Base-by-base conservation (phyloP, 2,113 vertebrate species). In the Notechis scutatus region DNA sequence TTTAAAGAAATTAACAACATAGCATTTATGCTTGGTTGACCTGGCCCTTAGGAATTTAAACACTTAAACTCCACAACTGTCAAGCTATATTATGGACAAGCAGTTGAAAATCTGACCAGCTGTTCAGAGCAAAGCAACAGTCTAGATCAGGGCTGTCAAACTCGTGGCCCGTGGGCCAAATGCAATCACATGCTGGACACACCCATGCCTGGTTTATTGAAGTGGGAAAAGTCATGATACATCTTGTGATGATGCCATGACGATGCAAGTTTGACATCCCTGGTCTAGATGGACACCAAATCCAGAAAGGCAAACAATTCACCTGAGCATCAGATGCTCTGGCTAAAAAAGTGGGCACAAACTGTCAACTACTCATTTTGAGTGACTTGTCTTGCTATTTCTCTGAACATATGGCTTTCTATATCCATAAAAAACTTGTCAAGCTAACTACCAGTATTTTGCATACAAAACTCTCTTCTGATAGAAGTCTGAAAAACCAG, bases 11-110 rank as follows among this genome's bases (percentile, higher is more conserved):
- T 52, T 56, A 90, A 90, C 59, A 74, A n/a, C n/a, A 9, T 91
- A 52, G 12, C 34, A 34, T 81, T 81, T 52, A 81, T 81, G 64
- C 50, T 34, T 91, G 47, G 4, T 29, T 91, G 90, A 91, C 23
- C 90, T 74, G 90, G 90, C 64, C 23, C 29, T 54, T 91, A 91
- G 90, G 64, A 91, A 91, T 81, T 54, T 23, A 52, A 74, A 91
- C 90, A 91, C n/a, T 21, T 81, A 23, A 45, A 85, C 24, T 47
- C 89, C 57, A 90, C 57, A 90, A 90, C 69, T 85, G 34, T 56
- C 52, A 45, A 24, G 34, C 52, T 56, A 5, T 56, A 21, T 56
- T 85, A 26, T 57, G 52, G 52, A 42, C 50, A 85, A 15, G 69
- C 90, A 45, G 34, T 42, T 91, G 34, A 91, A 56, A 54, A 85